Evolutionary conservation across 2,888 invertebrate genomes (phyloP).

Genomic region (Scaeva pyrastri): DNA sequence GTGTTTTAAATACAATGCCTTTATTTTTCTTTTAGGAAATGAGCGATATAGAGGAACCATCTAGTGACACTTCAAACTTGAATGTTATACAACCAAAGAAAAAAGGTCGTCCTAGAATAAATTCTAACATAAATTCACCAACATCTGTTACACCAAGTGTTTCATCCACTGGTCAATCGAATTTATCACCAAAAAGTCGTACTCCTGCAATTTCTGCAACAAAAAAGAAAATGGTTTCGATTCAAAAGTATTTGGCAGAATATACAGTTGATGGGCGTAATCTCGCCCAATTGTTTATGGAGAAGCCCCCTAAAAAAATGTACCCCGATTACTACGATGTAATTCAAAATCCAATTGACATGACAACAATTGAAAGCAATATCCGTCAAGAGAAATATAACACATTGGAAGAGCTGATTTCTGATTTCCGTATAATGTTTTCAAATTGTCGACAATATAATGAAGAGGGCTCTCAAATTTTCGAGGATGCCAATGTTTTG

Average conservation of each 20-base stretch:
- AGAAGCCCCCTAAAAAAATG: constrained; percentile 96
- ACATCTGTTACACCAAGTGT: constrained; percentile 76
- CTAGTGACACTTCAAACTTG: constrained; percentile 43
- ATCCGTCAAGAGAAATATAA: constrained; percentile 94
- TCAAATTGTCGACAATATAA: constrained; percentile 98
- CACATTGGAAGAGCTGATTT: constrained; percentile 92
- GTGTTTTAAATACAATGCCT: neutral
- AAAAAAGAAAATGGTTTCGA: constrained; percentile 91
- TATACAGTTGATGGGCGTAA: constrained; percentile 91
- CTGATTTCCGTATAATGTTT: constrained; percentile 97
- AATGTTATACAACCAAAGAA: constrained; percentile 80
- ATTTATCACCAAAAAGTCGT: constrained; percentile 81
- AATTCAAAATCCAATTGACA: constrained; percentile 96
- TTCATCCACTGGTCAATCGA: constrained; percentile 54
- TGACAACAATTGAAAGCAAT: constrained; percentile 96
- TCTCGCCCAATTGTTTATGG: constrained; percentile 96
- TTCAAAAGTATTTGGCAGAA: constrained; percentile 91
- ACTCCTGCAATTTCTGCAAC: constrained; percentile 83
- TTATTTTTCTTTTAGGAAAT: constrained; percentile 64
- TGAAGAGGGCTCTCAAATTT: constrained; percentile 97
- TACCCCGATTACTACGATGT: constrained; percentile 98
- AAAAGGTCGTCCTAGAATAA: constrained; percentile 82
- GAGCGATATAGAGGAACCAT: constrained; percentile 77
- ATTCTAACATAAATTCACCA: constrained; percentile 79
- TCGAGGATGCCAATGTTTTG: constrained; percentile 95